Conservation (phyloP, 2,113 vertebrate genomes). For the Pelmatolapia mariae region DNA sequence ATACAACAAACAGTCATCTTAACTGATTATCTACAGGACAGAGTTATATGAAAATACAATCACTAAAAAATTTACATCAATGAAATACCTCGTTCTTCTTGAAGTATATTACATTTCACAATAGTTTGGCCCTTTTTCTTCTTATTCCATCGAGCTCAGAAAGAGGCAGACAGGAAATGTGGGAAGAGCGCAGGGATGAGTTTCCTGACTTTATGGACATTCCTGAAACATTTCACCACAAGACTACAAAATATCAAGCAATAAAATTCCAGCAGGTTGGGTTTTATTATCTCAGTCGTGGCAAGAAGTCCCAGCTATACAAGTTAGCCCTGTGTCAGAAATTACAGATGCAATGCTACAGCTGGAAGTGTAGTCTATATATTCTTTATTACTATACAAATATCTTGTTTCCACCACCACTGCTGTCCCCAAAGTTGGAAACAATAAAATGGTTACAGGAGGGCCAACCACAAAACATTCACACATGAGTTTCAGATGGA, state of each 20-base stretch:
- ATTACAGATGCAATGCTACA: not conserved
- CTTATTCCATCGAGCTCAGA: not conserved
- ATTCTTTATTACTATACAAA: not conserved
- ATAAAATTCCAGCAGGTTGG: not conserved
- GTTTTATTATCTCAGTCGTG: not conserved
- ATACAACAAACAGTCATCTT: not conserved
- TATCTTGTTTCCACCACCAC: not conserved
- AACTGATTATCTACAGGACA: not conserved
- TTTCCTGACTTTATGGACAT: not conserved
- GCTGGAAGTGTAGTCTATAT: not conserved
- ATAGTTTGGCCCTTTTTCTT: not conserved
- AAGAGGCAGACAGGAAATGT: constrained; percentile 7
- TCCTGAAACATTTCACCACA: not conserved
- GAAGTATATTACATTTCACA: not conserved
- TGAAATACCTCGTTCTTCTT: not conserved
- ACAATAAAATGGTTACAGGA: not conserved
- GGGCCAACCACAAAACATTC: not conserved
- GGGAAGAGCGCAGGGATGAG: not conserved
- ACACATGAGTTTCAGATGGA: not conserved
- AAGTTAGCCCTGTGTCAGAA: not conserved
- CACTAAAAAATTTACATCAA: not conserved
- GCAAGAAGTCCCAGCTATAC: not conserved
- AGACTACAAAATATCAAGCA: not conserved
- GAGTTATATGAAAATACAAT: not conserved
- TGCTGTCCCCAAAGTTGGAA: not conserved